Evolutionary conservation across 1,140 invertebrate species (phyloP), one percentile per base, ranked within the genome.

Genomic region (Hyles euphorbiae): DNA sequence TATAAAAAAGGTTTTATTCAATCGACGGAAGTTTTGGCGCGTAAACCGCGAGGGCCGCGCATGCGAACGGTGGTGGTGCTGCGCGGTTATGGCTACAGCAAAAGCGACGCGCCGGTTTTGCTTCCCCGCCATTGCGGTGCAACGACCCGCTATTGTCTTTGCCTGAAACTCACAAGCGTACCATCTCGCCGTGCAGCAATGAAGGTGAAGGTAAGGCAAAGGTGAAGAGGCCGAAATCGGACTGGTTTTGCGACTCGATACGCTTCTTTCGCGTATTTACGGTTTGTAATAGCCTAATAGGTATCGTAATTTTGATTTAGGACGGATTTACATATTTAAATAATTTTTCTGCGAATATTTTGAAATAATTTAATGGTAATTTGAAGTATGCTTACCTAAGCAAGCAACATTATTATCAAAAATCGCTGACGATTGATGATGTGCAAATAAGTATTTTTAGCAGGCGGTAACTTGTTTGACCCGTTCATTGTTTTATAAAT

Each of bases 41-140:
- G 68, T 58, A 55, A 60, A 53, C 48, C 49, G 52, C 59, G 61
- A 68, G 55, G 57, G 55, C 70, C 80, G 82, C 82, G 80, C 80
- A 79, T 76, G 80, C 82, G 82, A 75, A 44, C 69, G 56, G 61
- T 40, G 70, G 73, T 60, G 67, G 61, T 63, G 43, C 54, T 5
- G 74, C 70, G 70, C 74, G 72, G 65, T 68, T 81, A 83, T 85
- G 80, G 72, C 77, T 68, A 71, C 55, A 64, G 58, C 68, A 71
- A 67, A 64, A 62, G 49, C 61, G 65, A 58, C 72, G 61, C 74
- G 64, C 55, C 64, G 67, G 75, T 85, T 85, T 85, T 85, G 72
- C 82, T 85, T 74, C 74, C 78, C 75, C 78, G 73, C 77, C 71
- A 72, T 67, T 58, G 64, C 66, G 52, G 77, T 78, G 77, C 82